Conservation (phyloP, 2,113 vertebrate species). For the Azemiops feae region DNA sequence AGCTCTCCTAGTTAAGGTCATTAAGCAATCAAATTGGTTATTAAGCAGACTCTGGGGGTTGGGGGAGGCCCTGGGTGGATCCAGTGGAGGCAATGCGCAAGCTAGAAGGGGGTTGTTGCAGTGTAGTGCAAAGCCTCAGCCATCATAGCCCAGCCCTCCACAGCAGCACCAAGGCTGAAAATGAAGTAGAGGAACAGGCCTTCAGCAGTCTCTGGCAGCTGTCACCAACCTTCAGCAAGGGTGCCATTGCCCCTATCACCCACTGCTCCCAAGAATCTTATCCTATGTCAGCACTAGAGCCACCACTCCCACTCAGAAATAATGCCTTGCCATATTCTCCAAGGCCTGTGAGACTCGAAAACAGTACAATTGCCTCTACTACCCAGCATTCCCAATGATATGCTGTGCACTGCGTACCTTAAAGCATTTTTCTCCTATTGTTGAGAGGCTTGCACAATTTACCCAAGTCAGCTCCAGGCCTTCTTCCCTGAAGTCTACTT, state of each 20-base stretch:
- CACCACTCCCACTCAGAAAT: background rate
- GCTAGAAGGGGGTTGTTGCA: background rate
- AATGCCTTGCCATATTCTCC: background rate
- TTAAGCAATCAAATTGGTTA: background rate
- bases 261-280: background rate
- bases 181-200: background rate
- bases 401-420: background rate
- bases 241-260: background rate
- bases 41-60: background rate
- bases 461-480: background rate
- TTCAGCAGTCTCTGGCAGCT: background rate
- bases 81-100: background rate
- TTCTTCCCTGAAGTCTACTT: background rate
- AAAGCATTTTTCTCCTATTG: background rate
- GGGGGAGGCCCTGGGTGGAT: background rate
- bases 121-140: background rate
- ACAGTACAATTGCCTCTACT: background rate
- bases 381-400: background rate
- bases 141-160: background rate
- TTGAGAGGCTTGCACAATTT: background rate
- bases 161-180: background rate
- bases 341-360: background rate
- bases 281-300: background rate
- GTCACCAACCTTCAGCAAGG: background rate
- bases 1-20: background rate